These are phyloP conservation scores for Manduca sexta DNA, from an alignment of 1,140 invertebrate species.

Conservation along the genomic window DNA sequence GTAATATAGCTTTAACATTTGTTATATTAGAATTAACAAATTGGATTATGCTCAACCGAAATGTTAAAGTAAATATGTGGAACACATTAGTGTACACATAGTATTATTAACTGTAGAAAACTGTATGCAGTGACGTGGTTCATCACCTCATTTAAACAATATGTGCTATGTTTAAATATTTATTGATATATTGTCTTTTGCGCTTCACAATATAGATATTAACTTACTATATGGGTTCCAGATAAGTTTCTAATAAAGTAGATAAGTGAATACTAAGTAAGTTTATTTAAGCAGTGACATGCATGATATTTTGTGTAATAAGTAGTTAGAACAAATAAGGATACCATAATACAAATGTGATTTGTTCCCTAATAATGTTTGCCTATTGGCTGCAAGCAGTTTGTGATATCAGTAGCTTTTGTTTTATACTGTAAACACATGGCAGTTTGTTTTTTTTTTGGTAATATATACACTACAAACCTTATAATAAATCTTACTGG, in stretches of 20 bases:
- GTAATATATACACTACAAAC: not conserved
- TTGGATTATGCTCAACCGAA: no score
- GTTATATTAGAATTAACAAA: no score
- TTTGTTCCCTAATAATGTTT: constrained; percentile 3
- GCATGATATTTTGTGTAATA: not conserved
- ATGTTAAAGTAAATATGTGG: no score
- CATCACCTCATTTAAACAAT: not conserved
- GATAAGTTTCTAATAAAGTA: not conserved
- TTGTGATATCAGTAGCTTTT: constrained; percentile 11
- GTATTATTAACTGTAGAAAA: no score
- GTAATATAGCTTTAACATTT: no score
- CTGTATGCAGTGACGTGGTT: no score
- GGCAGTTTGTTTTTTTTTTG: not conserved
- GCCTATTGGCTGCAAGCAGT: not conserved
- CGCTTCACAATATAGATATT: not conserved
- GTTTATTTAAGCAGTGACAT: not conserved
- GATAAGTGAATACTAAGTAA: not conserved
- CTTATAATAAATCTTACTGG: not conserved
- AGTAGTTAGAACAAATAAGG: not conserved
- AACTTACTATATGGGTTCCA: constrained; percentile 1
- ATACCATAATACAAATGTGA: constrained; percentile 1
- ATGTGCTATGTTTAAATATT: constrained; percentile 3
- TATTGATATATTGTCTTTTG: not conserved
- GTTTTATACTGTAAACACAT: not conserved
- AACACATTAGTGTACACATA: no score